Evolutionary conservation across 1,140 invertebrate species (phyloP).

Genomic region (Ips typographus): DNA sequence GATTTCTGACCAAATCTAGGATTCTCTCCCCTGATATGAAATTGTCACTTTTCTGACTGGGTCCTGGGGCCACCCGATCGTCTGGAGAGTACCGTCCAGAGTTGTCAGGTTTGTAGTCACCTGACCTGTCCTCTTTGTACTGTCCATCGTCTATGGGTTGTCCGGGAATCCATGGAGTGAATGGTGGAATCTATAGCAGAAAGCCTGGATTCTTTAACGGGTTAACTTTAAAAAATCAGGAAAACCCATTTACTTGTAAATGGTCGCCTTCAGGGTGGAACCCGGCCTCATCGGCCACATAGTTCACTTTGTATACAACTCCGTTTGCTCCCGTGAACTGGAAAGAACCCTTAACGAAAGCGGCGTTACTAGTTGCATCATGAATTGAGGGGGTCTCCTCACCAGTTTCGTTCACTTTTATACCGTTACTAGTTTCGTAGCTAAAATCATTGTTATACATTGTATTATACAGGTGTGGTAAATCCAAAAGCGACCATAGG

Average conservation of each 20-base stretch:
- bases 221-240: background rate
- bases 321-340: constrained; percentile 60
- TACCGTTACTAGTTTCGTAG: constrained; percentile 70
- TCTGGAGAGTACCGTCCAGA: constrained; percentile 19
- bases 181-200: constrained; percentile 34
- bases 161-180: constrained; percentile 39
- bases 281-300: constrained; percentile 60
- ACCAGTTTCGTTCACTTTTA: constrained; percentile 62
- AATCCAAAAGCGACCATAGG: too few species aligned
- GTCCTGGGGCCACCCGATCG: background rate
- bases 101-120: constrained; percentile 26
- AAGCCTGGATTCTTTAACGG: background rate
- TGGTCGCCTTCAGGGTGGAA: constrained; percentile 57
- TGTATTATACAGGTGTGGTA: too few species aligned
- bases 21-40: constrained; percentile 30
- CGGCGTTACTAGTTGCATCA: constrained; percentile 53
- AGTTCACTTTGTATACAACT: constrained; percentile 59
- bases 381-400: constrained; percentile 48
- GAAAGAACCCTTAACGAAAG: constrained; percentile 56
- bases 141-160: constrained; percentile 33
- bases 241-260: constrained; percentile 30
- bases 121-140: constrained; percentile 21
- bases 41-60: constrained; percentile 3
- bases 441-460: constrained; percentile 52
- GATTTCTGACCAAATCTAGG: background rate